Percentiles rank a stretch among this genome's conserved stretches.
Conservation (phyloP, 2,888 invertebrate species). For the Sphaerophoria rueppellii region DNA sequence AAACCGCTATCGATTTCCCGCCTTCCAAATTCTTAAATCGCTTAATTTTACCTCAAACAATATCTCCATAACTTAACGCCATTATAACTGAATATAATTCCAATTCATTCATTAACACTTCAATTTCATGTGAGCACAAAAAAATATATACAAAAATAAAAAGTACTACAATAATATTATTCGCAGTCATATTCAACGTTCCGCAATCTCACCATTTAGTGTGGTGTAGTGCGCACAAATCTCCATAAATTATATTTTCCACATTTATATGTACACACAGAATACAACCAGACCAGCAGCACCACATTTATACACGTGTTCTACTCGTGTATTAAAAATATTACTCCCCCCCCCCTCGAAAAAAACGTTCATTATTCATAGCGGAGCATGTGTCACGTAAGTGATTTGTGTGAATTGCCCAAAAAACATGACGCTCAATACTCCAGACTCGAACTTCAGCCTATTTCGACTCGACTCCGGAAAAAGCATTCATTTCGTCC, state of each 20-base stretch:
- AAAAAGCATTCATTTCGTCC: background rate
- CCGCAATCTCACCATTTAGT: conserved; percentile 58
- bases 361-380: conserved; percentile 72
- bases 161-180: conserved; percentile 48
- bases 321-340: conserved; percentile 62
- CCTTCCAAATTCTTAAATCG: background rate
- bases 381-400: conserved; percentile 72
- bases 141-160: conserved; percentile 6
- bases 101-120: conserved; percentile 68
- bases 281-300: conserved; percentile 19
- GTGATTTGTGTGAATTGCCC: conserved; percentile 73
- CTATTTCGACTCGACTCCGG: too few species aligned
- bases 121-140: conserved; percentile 12
- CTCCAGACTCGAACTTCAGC: background rate
- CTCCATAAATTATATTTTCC: conserved; percentile 67
- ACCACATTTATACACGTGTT: conserved; percentile 63
- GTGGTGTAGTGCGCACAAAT: conserved; percentile 36
- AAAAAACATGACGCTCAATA: conserved; percentile 72
- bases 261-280: background rate
- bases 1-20: background rate
- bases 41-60: background rate
- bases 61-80: conserved; percentile 41
- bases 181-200: conserved; percentile 48
- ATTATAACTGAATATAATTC: conserved; percentile 57
- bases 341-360: conserved; percentile 3